Evolutionary conservation across 2,113 vertebrate genomes (phyloP).

Genomic region (Murina feae): DNA sequence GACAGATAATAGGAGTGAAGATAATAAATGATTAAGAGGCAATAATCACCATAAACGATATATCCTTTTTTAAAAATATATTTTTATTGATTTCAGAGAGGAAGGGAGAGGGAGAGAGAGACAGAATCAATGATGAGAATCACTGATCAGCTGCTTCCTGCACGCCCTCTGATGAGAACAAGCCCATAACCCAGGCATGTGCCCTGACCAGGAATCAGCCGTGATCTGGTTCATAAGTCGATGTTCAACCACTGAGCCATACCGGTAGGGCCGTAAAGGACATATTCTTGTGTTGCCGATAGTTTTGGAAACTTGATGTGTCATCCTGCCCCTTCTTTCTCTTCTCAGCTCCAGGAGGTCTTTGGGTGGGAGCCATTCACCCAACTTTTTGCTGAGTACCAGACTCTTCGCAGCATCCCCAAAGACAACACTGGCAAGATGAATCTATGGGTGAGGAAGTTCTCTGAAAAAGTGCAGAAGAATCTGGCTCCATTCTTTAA

Average conservation of each 20-base stretch:
- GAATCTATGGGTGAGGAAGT: constrained; percentile 84
- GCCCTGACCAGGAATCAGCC: too few species aligned
- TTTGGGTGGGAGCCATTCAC: constrained; percentile 87
- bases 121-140: too few species aligned
- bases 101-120: too few species aligned
- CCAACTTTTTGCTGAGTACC: constrained; percentile 82
- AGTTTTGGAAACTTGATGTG: background rate
- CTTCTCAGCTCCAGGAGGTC: constrained; percentile 81
- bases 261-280: background rate
- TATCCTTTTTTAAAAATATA: too few species aligned
- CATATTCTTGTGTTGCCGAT: accelerated
- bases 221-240: too few species aligned
- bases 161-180: too few species aligned
- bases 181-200: too few species aligned
- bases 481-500: constrained; percentile 84
- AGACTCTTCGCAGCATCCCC: constrained; percentile 73
- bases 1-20: background rate
- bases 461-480: constrained; percentile 80
- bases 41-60: background rate
- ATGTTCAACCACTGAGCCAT: too few species aligned
- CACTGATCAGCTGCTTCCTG: too few species aligned
- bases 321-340: background rate
- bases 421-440: constrained; percentile 80
- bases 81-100: too few species aligned
- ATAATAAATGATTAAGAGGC: background rate